Base-by-base conservation (phyloP, 2,888 invertebrate genomes). In the Plemyria rubiginata region DNA sequence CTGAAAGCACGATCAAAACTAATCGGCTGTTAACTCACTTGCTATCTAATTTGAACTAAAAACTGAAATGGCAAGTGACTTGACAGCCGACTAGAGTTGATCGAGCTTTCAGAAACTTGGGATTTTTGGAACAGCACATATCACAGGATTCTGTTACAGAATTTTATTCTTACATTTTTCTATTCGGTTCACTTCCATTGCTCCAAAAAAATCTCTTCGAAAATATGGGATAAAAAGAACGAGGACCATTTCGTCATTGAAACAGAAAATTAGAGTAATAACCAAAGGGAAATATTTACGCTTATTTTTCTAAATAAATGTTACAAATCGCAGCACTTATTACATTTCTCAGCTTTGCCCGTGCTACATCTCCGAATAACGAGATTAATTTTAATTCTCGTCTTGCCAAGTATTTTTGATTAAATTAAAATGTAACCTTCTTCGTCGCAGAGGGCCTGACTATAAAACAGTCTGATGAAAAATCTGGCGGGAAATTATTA, bases 371-470 rank as follows among this genome's bases (percentile, higher is more conserved):
- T 65, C 78, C 73, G 74, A 80, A 79, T 81, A 81, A 81, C 79
- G 72, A 78, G 79, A 81, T 81, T 81, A 81, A 78, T 79, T 78
- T 79, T 74, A 74, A 73, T 73, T 73, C 71, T 71, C 71, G 77
- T 75, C 75, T 73, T 74, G 62, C 67, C 65, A 66, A 71, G 72
- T 71, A 71, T 72, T 73, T 71, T 66, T 74, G 81, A 85, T 85
- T 85, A 82, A 82, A 85, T 85, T 82, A 83, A 83, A 83, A 80
- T 75, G 76, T 75, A 72, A 75, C 75, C 76, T 73, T 75, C 76
- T 72, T 72, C 51, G 62, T 48, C 48, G 16, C 13, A 54, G 50
- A 54, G 22, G 50, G 55, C 48, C 28, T 28, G 48, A 32, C 45
- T 16, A 11, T 45, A 45, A 41, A 43, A 45, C 9, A 16, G 55